Base-by-base conservation (phyloP, 1,140 invertebrate genomes). In the Drosophila serrata region DNA sequence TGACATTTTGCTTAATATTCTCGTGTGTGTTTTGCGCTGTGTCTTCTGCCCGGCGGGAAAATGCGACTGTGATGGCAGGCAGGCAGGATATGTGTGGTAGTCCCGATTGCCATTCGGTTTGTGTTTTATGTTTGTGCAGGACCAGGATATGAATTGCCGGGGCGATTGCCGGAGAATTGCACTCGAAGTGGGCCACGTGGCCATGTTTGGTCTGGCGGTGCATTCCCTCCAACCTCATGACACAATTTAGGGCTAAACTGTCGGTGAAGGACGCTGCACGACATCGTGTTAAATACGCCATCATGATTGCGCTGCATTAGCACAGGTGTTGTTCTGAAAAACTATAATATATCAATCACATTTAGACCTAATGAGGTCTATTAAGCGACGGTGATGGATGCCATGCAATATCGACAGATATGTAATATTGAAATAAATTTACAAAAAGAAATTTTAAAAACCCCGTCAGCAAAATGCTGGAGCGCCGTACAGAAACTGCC, bases 1-100 rank as follows among this genome's bases (percentile, higher is more conserved):
- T 87, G 84, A 72, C 84, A 88, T 88, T 87, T 88, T 88, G 84
- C 69, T 88, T 86, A 86, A 86, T 86, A 88, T 82, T 82, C 79
- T 81, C 57, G 58, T 65, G 75, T 77, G 84, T 67, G 67, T 68
- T 77, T 76, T 76, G 61, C 48, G 46, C 73, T 57, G 53, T 59
- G 53, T 74, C 59, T 70, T 76, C 62, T 59, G 81, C 74, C 80
- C 67, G 69, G 62, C 57, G 78, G 64, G 39, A 55, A 79, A 42
- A n/a, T n/a, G 61, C 59, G 59, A 56, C 42, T 77, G 81, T 74
- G 76, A 69, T 64, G 69, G 67, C 67, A 78, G 82, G 67, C 67
- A 78, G 82, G 48, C 65, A 73, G 69, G 68, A 72, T 72, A 43
- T 59, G 65, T 56, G 37, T 40, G 51, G 67, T 84, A 76, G 56